Percentiles rank a stretch among this genome's conserved stretches.
These are phyloP conservation scores for Tachina lurida DNA, from an alignment of 2,888 invertebrate genomes.

Conservation along the genomic window DNA sequence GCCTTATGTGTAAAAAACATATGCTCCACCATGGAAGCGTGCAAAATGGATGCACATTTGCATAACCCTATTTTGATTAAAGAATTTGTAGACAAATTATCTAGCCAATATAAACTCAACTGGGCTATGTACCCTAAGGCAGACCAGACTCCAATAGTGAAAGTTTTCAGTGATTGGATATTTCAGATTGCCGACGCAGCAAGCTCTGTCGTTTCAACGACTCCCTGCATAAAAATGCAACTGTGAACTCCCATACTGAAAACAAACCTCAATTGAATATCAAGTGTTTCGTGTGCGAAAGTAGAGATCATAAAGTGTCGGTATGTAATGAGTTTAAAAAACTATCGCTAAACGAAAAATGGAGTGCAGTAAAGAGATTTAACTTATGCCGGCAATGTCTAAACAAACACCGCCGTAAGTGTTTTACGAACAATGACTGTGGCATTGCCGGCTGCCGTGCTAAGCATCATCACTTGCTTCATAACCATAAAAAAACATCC, in stretches of 20 bases:
- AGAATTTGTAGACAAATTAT: conserved; percentile 15
- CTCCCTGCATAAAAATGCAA: too few relatives aligned
- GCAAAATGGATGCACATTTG: conserved; percentile 23
- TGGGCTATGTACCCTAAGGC: conserved; percentile 43
- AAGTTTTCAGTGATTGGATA: conserved; percentile 56
- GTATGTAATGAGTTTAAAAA: too few relatives aligned
- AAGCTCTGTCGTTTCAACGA: conserved; percentile 3
- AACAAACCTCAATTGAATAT: too few relatives aligned
- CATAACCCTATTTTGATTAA: conserved; percentile 34
- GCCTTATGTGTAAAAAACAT: conserved; percentile 40
- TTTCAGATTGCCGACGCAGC: conserved; percentile 42
- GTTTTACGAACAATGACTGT: background rate
- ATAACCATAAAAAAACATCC: background rate
- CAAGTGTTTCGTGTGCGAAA: too few relatives aligned
- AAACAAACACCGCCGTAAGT: background rate
- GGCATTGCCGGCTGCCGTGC: background rate
- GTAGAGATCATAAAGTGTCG: too few relatives aligned
- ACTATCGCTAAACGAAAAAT: too few relatives aligned
- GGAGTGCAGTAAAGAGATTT: too few relatives aligned
- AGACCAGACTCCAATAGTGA: conserved; percentile 35
- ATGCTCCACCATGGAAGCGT: conserved; percentile 44
- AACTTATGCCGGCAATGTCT: too few relatives aligned
- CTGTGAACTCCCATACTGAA: too few relatives aligned
- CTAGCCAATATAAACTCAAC: conserved; percentile 26
- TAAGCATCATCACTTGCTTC: background rate